phyloP scores from a whole-genome alignment of 2,113 vertebrate species.

The Cyprinus carpio region DNA sequence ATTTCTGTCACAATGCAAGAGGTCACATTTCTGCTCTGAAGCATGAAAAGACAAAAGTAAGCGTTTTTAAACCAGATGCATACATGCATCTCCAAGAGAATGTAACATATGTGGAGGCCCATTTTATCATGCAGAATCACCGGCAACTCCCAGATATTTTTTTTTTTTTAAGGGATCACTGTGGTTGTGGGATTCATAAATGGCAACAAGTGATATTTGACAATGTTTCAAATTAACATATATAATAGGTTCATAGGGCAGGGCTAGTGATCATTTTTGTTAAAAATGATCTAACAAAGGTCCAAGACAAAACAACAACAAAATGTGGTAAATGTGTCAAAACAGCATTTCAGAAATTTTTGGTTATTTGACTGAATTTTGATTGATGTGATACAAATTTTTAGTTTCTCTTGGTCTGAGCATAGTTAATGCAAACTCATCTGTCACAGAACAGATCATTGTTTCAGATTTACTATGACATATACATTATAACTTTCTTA shows the following conservation, averaged over 20 bases:
- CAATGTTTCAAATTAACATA: slow-evolving; percentile 3
- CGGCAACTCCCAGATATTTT: slow-evolving; percentile 12
- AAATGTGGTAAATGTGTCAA: not conserved
- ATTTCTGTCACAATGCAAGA: not conserved
- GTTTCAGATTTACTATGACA: too few species aligned
- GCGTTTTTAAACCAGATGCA: slow-evolving; percentile 14
- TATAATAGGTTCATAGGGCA: not conserved
- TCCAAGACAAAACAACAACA: not conserved
- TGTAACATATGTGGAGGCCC: slow-evolving; percentile 29
- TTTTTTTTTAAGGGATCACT: slow-evolving; percentile 11
- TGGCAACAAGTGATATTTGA: slow-evolving; percentile 1
- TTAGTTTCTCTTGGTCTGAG: not conserved
- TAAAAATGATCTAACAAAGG: too few species aligned
- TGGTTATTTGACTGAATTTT: not conserved
- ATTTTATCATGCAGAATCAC: not conserved
- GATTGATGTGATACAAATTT: too few species aligned
- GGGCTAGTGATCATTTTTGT: not conserved
- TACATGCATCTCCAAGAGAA: not conserved
- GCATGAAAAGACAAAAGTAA: not conserved
- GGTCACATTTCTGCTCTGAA: not conserved
- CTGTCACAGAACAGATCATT: not conserved
- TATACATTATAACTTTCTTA: too few species aligned
- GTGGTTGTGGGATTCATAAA: slow-evolving; percentile 27
- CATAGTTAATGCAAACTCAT: not conserved
- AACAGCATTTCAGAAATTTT: too few species aligned